Base-by-base conservation (phyloP, 1,140 invertebrate species). In the Mamestra configurata region DNA sequence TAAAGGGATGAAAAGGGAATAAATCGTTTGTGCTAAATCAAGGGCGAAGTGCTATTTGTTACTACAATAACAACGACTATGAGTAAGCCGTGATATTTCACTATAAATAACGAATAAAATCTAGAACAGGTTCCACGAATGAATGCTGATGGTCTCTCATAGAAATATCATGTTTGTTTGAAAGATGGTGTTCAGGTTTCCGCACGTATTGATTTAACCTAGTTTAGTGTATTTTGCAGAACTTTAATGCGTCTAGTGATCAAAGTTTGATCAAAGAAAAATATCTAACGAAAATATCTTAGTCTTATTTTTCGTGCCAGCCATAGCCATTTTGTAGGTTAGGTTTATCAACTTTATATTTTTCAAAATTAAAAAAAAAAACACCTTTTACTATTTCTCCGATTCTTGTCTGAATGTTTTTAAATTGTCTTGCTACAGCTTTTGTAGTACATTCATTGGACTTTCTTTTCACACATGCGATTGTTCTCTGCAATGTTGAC, bases 401-500 rank as follows among this genome's bases (percentile, higher is more conserved):
- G 35, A 4, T 64, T 64, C 59, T 64, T 31, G 59, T 64, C 31
- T 37, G 59, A 64, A 64, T 64, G n/a, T 64, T 37, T 18, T 0
- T 64, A 37, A 18, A 64, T 40, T 37, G 59, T 64, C 7, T 37
- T 64, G 15, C 10, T 37, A n/a, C 31, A 64, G 31, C 31, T 40
- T 64, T 40, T 37, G 31, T 64, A 40, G 5, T 5, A 37, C n/a
- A 1, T 18, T 64, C 20, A 37, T 37, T 18, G 8, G 31, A 64
- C 59, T 64, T 64, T 64, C 59, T 64, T 64, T 64, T 64, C 59
- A 64, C 31, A 64, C 59, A 18, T 64, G n/a, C 31, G 13, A 37
- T 64, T 20, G 8, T 40, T 37, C 31, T 37, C 18, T 37, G 31
- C 7, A 8, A 10, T 40, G 7, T 40, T 40, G 37, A 40, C 37